These are phyloP conservation scores for Pelagia noctiluca DNA, from an alignment of 30 jellyfish, hydroid and myxozoan genomes.

Conservation along the genomic window DNA sequence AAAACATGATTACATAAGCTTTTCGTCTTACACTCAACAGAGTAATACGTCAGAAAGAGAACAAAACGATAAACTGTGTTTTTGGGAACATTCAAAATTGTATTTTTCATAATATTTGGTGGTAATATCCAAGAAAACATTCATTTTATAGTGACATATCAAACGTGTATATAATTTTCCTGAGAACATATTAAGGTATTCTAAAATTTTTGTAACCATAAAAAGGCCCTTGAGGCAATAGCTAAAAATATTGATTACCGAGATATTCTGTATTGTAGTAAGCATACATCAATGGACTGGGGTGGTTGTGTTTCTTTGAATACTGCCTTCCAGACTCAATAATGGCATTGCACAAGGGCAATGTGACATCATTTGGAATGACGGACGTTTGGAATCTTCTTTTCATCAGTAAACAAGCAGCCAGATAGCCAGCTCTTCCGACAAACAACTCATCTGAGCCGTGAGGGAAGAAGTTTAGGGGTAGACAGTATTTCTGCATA, in stretches of 20 bases:
- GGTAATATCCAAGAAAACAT: too few species aligned
- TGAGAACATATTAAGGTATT: too few species aligned
- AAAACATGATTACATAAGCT: too few species aligned
- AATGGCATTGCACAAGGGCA: constrained; percentile 79
- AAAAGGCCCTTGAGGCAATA: background rate
- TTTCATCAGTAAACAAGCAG: constrained; percentile 80
- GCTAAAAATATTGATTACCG: constrained; percentile 59
- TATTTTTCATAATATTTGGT: too few species aligned
- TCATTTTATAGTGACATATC: too few species aligned
- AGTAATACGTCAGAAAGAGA: too few species aligned
- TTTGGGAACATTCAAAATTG: too few species aligned
- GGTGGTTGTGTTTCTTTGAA: constrained; percentile 69
- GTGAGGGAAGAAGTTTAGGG: constrained; percentile 76
- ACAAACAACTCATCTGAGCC: constrained; percentile 98
- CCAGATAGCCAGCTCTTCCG: constrained; percentile 98
- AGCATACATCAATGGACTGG: constrained; percentile 87
- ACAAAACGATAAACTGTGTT: too few species aligned
- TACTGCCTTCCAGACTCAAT: constrained; percentile 92
- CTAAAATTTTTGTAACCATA: constrained; percentile 1
- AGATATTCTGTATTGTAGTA: constrained; percentile 86
- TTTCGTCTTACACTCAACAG: too few species aligned
- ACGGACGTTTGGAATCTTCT: constrained; percentile 67
- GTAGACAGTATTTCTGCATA: constrained; percentile 77
- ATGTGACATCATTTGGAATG: constrained; percentile 75
- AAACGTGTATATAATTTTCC: too few species aligned